Conservation (phyloP, 2,888 invertebrate genomes). For the Kryphioiulus occultus region DNA sequence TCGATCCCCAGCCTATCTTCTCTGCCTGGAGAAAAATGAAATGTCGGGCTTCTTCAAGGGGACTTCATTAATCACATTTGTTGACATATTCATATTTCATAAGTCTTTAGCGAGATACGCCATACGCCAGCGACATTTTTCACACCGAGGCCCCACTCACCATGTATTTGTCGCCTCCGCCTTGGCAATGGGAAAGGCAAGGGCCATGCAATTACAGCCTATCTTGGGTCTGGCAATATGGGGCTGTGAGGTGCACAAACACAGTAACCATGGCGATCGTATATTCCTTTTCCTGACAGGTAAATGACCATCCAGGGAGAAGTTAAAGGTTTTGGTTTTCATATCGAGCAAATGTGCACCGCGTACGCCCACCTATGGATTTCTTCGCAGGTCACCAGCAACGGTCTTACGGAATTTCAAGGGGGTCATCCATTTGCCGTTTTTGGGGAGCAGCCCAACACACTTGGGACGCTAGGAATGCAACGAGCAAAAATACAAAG, state of each 20-base stretch:
- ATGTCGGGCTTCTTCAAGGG: slow-evolving; percentile 3
- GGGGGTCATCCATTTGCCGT: slow-evolving; percentile 16
- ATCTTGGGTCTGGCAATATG: neutral
- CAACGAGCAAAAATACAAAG: neutral
- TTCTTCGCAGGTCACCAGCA: neutral
- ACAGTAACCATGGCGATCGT: slow-evolving; percentile 24
- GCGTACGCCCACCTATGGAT: neutral
- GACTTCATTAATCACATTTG: slow-evolving; percentile 39
- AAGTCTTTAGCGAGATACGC: neutral
- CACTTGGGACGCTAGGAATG: neutral
- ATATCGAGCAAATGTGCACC: slow-evolving; percentile 22
- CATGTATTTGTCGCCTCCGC: neutral
- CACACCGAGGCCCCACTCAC: neutral
- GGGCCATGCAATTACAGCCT: neutral
- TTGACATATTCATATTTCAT: slow-evolving; percentile 39
- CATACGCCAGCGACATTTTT: neutral
- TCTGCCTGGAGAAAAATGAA: neutral
- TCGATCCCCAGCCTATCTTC: neutral
- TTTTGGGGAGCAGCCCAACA: slow-evolving; percentile 18
- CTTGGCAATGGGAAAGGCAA: neutral
- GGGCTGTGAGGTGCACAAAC: slow-evolving; percentile 2
- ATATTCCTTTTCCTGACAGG: slow-evolving; percentile 34
- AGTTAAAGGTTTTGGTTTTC: slow-evolving; percentile 40
- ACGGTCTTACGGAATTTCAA: neutral
- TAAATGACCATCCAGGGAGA: slow-evolving; percentile 28